A percentile compares a stretch with the other conserved stretches of the same genome.
phyloP scores from a whole-genome alignment of 1,140 invertebrate genomes.

The Lasaia peninsularis region DNA sequence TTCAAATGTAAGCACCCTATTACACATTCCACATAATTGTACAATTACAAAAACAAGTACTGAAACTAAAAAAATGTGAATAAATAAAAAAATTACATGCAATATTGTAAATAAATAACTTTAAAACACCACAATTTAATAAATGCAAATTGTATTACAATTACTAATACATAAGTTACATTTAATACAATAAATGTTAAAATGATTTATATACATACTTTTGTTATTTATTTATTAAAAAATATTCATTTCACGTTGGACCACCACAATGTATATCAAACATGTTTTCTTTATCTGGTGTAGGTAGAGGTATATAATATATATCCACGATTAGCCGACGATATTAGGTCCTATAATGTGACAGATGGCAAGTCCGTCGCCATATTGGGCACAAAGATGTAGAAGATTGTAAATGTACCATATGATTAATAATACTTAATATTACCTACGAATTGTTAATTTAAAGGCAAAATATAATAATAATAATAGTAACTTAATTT shows the following conservation, averaged over 20 bases:
- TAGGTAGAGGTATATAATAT: too few species aligned
- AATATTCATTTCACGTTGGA: neutral
- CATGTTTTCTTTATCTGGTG: too few species aligned
- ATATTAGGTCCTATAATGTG: too few species aligned
- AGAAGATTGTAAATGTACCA: too few species aligned
- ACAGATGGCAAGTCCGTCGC: too few species aligned
- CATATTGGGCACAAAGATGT: too few species aligned
- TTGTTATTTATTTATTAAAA: neutral
- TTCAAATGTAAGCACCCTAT: too few species aligned
- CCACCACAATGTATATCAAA: neutral
- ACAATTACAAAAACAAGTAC: slow-evolving; percentile 27
- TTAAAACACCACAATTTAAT: slow-evolving; percentile 40
- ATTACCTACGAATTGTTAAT: too few species aligned
- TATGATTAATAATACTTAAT: too few species aligned
- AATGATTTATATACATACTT: slow-evolving; percentile 5
- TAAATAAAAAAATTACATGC: slow-evolving; percentile 39
- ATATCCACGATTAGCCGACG: too few species aligned
- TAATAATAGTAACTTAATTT: too few species aligned
- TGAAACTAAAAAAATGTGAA: slow-evolving; percentile 41
- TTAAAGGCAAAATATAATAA: too few species aligned
- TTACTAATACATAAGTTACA: slow-evolving; percentile 23
- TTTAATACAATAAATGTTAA: slow-evolving; percentile 19
- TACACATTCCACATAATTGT: slow-evolving; percentile 28
- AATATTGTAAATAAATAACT: slow-evolving; percentile 30
- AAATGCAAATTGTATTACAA: slow-evolving; percentile 49